A percentile compares a stretch with the other conserved stretches of the same genome.
Evolutionary conservation across 1,140 invertebrate genomes (phyloP).

Genomic region (Harpegnathos saltator): DNA sequence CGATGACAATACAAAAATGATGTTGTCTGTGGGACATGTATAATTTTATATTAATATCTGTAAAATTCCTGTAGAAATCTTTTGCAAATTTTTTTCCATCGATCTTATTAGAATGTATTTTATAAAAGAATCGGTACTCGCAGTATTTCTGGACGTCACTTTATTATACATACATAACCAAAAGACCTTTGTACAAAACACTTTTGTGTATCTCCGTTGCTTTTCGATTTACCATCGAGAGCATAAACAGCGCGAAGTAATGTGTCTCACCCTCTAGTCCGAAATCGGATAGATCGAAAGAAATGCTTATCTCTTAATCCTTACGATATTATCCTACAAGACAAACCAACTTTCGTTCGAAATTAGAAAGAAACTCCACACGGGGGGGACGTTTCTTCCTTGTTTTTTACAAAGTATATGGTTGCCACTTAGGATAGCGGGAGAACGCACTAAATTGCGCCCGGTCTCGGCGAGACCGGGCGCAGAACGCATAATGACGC

Average conservation of each 20-base stretch:
- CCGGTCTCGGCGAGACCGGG: background rate
- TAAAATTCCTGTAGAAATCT: too few relatives aligned
- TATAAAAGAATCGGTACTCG: background rate
- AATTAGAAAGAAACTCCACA: conserved; percentile 38
- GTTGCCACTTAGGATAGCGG: conserved; percentile 15
- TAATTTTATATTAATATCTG: too few relatives aligned
- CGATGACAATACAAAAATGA: too few relatives aligned
- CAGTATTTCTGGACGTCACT: conserved; percentile 54
- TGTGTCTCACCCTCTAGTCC: conserved; percentile 45
- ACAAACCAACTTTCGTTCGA: conserved; percentile 25
- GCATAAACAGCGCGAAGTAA: conserved; percentile 38
- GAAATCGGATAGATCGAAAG: conserved; percentile 27
- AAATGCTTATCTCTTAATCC: conserved; percentile 42
- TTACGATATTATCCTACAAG: conserved; percentile 30
- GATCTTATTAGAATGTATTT: too few relatives aligned
- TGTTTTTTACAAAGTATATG: conserved; percentile 31
- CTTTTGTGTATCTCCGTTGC: conserved; percentile 24
- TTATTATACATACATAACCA: conserved; percentile 56
- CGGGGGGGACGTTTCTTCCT: conserved; percentile 17
- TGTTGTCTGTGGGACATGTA: too few relatives aligned
- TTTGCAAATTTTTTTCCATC: too few relatives aligned
- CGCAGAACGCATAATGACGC: background rate
- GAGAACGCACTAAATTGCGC: conserved; percentile 18
- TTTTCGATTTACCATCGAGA: conserved; percentile 37
- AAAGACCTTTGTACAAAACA: conserved; percentile 54